Evolutionary conservation across 1,140 invertebrate genomes (phyloP).

Genomic region (Periplaneta americana): DNA sequence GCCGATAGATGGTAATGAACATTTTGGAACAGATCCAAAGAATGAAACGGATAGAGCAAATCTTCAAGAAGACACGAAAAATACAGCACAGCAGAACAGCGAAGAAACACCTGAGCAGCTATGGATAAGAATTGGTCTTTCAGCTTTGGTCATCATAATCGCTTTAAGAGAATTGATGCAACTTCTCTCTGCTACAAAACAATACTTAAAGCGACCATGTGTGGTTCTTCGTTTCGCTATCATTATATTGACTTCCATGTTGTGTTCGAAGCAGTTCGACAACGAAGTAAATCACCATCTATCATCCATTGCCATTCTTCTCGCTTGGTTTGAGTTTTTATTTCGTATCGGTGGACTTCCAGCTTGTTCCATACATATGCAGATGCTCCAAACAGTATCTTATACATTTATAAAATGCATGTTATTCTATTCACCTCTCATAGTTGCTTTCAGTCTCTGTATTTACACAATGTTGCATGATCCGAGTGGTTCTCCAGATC

Average conservation of each 20-base stretch:
- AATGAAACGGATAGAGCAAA: no score
- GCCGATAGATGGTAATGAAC: no score
- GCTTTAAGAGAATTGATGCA: not conserved
- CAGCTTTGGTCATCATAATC: not conserved
- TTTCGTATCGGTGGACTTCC: not conserved
- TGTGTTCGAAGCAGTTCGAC: not conserved
- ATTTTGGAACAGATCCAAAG: no score
- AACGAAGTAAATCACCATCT: not conserved
- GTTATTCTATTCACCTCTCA: not conserved
- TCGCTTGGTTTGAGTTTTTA: constrained; percentile 1
- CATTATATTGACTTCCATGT: not conserved
- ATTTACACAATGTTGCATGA: not conserved
- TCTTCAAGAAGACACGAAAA: no score
- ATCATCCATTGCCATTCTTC: not conserved
- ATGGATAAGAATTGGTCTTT: not conserved
- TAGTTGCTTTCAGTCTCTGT: not conserved
- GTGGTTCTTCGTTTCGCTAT: not conserved
- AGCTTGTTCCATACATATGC: not conserved
- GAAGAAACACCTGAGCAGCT: not conserved
- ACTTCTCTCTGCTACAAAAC: not conserved
- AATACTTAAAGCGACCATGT: not conserved
- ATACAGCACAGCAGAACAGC: not conserved
- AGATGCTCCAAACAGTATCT: not conserved
- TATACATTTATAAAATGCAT: constrained; percentile 2
- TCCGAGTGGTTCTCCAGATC: no score